These are phyloP conservation scores for Drosophila albomicans DNA, from an alignment of 1,140 invertebrate species.

Conservation along the genomic window DNA sequence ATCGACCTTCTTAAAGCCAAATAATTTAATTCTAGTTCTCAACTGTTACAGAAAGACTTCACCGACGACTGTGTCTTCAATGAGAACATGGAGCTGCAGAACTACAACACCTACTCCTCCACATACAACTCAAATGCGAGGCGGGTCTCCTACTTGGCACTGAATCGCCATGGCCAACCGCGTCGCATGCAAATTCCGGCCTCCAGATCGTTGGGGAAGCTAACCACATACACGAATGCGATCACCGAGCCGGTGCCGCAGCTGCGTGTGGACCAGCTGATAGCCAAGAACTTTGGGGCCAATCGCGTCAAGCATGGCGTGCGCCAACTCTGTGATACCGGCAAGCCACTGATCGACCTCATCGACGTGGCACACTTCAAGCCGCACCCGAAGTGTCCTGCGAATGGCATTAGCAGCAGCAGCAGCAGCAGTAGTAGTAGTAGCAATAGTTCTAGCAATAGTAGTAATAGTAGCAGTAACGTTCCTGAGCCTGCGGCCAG, in stretches of 20 bases:
- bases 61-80: constrained; percentile 94
- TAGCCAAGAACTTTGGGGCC: constrained; percentile 81
- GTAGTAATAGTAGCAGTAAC: constrained; percentile 68
- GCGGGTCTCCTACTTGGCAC: constrained; percentile 90
- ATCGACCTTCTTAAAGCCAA: constrained; percentile 47
- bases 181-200: constrained; percentile 89
- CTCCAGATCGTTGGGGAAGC: constrained; percentile 88
- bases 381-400: constrained; percentile 69
- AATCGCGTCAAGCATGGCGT: constrained; percentile 84
- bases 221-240: constrained; percentile 89
- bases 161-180: constrained; percentile 90
- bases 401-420: constrained; percentile 39
- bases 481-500: constrained; percentile 74
- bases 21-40: constrained; percentile 83
- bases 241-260: constrained; percentile 88
- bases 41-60: constrained; percentile 91
- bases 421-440: constrained; percentile 49
- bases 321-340: constrained; percentile 85
- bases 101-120: constrained; percentile 94
- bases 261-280: constrained; percentile 86
- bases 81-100: constrained; percentile 92
- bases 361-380: constrained; percentile 74
- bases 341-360: constrained; percentile 80
- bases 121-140: constrained; percentile 89
- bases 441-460: constrained; percentile 44